phyloP scores from a whole-genome alignment of 1,140 invertebrate species.

The Sipha flava region DNA sequence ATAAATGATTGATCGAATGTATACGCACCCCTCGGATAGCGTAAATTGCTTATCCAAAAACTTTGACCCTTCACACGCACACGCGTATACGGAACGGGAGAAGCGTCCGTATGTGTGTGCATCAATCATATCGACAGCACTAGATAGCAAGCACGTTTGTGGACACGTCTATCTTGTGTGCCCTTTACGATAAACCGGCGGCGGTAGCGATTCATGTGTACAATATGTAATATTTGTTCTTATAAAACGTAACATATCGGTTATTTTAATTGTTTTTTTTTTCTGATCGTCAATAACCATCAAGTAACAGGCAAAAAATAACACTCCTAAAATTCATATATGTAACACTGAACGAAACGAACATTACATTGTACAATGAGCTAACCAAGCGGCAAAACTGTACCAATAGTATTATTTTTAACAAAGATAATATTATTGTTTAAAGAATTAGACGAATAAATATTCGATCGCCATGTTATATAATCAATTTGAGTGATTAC shows the following conservation, averaged over 20 bases:
- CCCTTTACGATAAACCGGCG: background rate
- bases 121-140: background rate
- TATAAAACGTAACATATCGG: background rate
- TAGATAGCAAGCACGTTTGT: background rate
- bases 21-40: background rate
- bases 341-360: too few relatives aligned
- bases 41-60: constrained; percentile 15
- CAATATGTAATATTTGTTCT: background rate
- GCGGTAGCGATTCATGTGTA: background rate
- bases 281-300: background rate
- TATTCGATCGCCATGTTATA: too few relatives aligned
- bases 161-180: background rate
- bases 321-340: too few relatives aligned
- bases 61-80: background rate
- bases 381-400: too few relatives aligned
- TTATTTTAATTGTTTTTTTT: too few relatives aligned
- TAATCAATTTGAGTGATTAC: too few relatives aligned
- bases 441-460: too few relatives aligned
- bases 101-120: background rate
- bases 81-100: background rate
- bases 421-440: too few relatives aligned
- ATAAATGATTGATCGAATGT: background rate
- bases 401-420: too few relatives aligned
- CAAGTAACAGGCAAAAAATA: too few relatives aligned
- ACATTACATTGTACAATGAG: too few relatives aligned